Evolutionary conservation across 2,888 invertebrate species (phyloP), one percentile per base, ranked within the genome.

Genomic region (Agrochola litura): DNA sequence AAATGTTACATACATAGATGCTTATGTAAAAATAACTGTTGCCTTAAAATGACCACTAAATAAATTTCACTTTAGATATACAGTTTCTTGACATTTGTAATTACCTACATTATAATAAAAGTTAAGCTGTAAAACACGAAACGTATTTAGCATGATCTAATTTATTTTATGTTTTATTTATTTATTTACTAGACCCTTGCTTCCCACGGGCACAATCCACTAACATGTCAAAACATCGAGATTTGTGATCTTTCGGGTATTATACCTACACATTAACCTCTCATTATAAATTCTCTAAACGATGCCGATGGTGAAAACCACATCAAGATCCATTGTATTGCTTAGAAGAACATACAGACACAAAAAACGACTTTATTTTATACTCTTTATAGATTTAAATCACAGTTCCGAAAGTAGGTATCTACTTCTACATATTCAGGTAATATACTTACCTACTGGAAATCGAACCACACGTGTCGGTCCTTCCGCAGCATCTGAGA

Each of bases 401-500:
- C 1, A 41, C 8, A 22, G 10, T 10, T n/a, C 19, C 5, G 54
- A 46, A 43, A 46, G 30, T 30, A 30, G 6, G 6, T 25, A 46
- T 2, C 9, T 43, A 12, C 10, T 12, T 46, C n/a, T 41, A 41
- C 25, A 58, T 67, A 6, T 63, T 80, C 54, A 19, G 25, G 63
- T 56, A n/a, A 41, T 19, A 9, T n/a, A 30, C 14, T 75, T 56
- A 30, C 14, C 66, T 56, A 30, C 19, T 82, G 6, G n/a, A 63
- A 41, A 61, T 25, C 5, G 46, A 58, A 58, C 56, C 41, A 9
- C 52, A 78, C 54, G 41, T 64, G 66, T 52, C 67, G 14, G 30
- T 61, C 10, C 49, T 76, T 82, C 76, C 72, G 71, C 49, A 76
- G 67, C 56, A 68, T 61, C 67, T 30, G 41, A 70, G 56, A 60